Base-by-base conservation (phyloP, 1,140 invertebrate species). In the Pogonomyrmex barbatus region DNA sequence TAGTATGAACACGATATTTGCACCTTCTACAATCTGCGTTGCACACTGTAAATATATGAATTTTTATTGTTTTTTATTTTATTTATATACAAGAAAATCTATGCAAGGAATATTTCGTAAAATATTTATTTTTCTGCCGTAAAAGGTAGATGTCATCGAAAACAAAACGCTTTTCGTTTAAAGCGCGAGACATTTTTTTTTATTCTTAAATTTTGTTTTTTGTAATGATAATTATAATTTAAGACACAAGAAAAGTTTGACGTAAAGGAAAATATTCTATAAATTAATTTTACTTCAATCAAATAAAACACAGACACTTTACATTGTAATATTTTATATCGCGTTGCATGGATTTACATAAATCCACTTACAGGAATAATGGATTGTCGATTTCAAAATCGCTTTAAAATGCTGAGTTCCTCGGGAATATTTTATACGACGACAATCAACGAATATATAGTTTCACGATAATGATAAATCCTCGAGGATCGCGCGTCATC, bases 401-500 rank as follows among this genome's bases (percentile, higher is more conserved):
- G 24, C 58, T 54, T 17, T 39, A 45, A 58, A 42, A 24, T 1
- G 24, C 56, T 10, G 50, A 79, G 12, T 52, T 68, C 56, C 54
- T 79, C 14, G 62, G 24, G 3, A 17, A 62, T 47, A 62, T 50
- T 75, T 77, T 17, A 63, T 65, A 36, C 42, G 54, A 8, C n/a
- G 39, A 52, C 45, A 45, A 12, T 65, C 33, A 50, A 52, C 56
- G 30, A 56, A 78, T 39, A 12, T 2, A 52, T 10, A 14, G 54
- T 79, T 78, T 60, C 56, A 30, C 24, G 56, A 87, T 50, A 42
- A 36, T 4, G n/a, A n/a, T 30, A 58, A 30, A 6, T 24, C 52
- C 30, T 36, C 56, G 17, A 39, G 65, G 42, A 88, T 85, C 65
- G 10, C 33, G n/a, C 12, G 56, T 54, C 65, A n/a, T n/a, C 82